Evolutionary conservation across 2,113 vertebrate species (phyloP), one percentile per base, ranked within the genome.

Genomic region (Phylloscopus trochilus): DNA sequence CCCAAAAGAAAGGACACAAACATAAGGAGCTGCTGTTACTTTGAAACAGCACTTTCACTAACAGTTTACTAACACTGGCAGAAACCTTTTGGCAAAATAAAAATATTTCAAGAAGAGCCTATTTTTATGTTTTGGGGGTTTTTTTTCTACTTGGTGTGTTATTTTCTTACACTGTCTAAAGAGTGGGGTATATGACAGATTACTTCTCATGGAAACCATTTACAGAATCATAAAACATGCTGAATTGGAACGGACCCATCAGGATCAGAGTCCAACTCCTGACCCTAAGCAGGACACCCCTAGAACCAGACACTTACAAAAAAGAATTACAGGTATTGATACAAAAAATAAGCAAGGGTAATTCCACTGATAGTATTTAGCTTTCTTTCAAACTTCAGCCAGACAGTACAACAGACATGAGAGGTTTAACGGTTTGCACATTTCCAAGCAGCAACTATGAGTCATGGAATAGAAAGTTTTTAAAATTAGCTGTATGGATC

Each of bases 11-110:
- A 94, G 82, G 1, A 8, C 26, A 64, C 49, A 83, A 83, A 92
- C 63, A 41, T 44, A 95, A 91, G 77, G 26, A 87, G 30, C 23
- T 89, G 76, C 46, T 94, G 74, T 69, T 90, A 87, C 76, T 95
- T 37, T 87, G 55, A 96, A 97, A 94, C 68, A 51, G 7, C 58
- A 77, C 44, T 93, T 97, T 67, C 85, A 44, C 67, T 72, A 94
- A 74, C 6, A 28, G 31, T 63, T 96, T 89, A 69, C 83, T 81
- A 83, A 37, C 58, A 47, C 69, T 74, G 33, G 87, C 15, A 84
- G 94, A 83, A 90, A 39, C 47, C 44, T 84, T n/a, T 7, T 41
- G 19, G 92, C 19, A 93, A 94, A 95, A 94, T 30, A 56, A 81
- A 74, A 73, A 33, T 27, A 83, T 23, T 90, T 81, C 12, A 56